Conservation (phyloP, 2,888 invertebrate genomes). For the Sesamia inferens region DNA sequence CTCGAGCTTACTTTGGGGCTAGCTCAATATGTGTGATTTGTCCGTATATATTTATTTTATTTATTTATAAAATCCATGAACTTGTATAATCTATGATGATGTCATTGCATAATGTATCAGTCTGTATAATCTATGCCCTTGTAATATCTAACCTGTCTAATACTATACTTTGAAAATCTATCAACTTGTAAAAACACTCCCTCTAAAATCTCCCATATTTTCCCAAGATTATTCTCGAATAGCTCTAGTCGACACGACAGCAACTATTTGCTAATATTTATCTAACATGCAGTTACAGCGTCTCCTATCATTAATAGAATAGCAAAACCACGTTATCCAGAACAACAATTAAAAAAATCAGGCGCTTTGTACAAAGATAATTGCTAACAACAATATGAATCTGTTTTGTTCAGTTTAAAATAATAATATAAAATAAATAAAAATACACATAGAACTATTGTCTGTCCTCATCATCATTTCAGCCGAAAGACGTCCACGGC, state of each 20-base stretch:
- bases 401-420: not conserved
- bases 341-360: not conserved
- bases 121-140: not conserved
- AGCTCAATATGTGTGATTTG: no score
- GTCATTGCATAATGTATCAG: not conserved
- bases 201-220: no score
- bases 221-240: no score
- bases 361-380: slow-evolving; percentile 14
- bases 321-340: not conserved
- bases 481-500: no score
- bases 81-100: no score
- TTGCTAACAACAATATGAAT: no score
- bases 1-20: no score
- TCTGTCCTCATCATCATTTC: no score
- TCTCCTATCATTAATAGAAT: not conserved
- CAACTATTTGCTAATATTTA: not conserved
- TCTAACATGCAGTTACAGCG: not conserved
- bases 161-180: not conserved
- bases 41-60: no score
- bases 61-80: no score
- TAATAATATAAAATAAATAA: not conserved
- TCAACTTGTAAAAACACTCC: no score
- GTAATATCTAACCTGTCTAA: not conserved
- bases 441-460: no score
- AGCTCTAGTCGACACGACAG: not conserved